Base-by-base conservation (phyloP, 2,888 invertebrate genomes). In the Caenorhabditis wallacei region DNA sequence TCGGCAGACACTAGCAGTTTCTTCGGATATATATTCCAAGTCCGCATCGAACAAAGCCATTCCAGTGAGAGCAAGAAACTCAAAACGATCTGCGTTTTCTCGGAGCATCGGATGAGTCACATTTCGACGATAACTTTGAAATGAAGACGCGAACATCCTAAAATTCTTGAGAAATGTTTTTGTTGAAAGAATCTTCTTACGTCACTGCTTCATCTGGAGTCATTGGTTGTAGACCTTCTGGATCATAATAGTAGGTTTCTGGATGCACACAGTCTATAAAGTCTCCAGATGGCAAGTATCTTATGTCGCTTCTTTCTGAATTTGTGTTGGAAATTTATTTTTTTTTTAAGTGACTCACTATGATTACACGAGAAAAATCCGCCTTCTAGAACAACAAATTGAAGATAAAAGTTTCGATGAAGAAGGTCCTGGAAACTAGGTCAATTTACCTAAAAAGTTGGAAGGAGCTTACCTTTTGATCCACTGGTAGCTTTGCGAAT, bases 371-470 rank as follows among this genome's bases (percentile, higher is more conserved):
- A 82, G 54, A 75, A 85, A 43, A 82, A 85, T 11, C 87, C 87
- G 2, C 82, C 71, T 40, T 87, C 84, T 0, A 87, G 74, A 3
- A 87, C 64, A 1, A 85, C 81, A 57, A 85, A 87, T 11, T 85
- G 80, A 3, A 87, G 72, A 61, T 84, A 87, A 53, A 85, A 85
- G 53, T 70, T 82, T 7, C 81, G 63, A 61, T 78, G 84, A 0
- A 87, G 68, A 0, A 87, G 48, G 22, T 76, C 76, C 61, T 59
- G 22, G 2, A 40, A 59, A 8, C 3, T 3, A 26, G 22, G 24
- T 13, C 26, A 54, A 8, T 1, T 26, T 16, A 8, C 13, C 2
- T 3, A 7, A 53, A 3, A 53, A 54, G 2, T 35, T 43, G 13
- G 2, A 2, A 11, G 16, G 13, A 48, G 18, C 46, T 13, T 20